A percentile compares a stretch with the other conserved stretches of the same genome.
These are phyloP conservation scores for Phocoena sinus DNA, from an alignment of 2,113 vertebrate genomes.

Conservation along the genomic window DNA sequence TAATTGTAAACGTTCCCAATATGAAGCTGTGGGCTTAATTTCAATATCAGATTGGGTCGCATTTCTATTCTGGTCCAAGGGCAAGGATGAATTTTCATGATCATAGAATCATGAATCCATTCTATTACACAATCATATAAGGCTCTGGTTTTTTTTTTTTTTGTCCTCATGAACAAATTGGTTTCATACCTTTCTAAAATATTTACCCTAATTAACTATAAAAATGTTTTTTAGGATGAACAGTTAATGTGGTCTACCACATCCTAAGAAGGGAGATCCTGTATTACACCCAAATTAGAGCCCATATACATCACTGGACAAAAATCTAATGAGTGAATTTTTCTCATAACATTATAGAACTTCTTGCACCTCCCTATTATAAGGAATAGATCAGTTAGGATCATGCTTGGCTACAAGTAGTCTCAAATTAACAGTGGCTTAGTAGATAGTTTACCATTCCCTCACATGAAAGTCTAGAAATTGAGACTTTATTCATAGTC, in stretches of 20 bases:
- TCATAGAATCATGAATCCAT: neutral
- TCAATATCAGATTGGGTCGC: neutral
- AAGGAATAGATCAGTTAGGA: neutral
- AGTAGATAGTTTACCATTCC: neutral
- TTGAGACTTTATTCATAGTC: neutral
- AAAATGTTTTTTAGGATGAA: neutral
- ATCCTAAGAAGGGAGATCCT: neutral
- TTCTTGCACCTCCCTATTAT: neutral
- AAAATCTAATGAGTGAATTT: neutral
- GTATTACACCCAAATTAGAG: neutral
- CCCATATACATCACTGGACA: neutral
- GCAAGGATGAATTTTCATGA: neutral
- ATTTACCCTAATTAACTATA: neutral
- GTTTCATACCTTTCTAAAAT: neutral
- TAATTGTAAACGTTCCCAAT: neutral
- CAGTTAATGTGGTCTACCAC: neutral
- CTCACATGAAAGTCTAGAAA: neutral
- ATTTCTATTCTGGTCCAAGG: neutral
- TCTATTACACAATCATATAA: neutral
- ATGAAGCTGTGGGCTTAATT: neutral
- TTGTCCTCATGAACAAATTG: neutral
- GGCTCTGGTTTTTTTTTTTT: neutral
- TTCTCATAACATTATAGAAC: neutral
- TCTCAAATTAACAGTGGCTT: neutral
- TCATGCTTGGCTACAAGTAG: neutral